Conservation (phyloP, 2,797 vertebrate species). For the Trachops cirrhosus region DNA sequence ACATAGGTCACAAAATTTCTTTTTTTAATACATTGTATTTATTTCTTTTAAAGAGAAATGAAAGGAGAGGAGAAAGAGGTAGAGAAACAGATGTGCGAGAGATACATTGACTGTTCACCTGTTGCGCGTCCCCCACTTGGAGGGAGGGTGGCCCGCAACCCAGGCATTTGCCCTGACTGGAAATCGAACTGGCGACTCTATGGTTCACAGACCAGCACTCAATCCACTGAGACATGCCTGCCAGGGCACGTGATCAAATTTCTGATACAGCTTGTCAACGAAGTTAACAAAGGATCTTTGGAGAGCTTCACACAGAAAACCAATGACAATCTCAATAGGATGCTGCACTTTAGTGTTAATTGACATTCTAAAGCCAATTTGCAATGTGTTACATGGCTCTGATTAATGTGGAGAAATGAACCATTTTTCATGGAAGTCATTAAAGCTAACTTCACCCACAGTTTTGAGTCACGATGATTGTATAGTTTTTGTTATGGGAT, state of each 20-base stretch:
- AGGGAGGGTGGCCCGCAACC: too few relatives aligned
- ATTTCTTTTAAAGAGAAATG: too few relatives aligned
- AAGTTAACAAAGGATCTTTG: neutral
- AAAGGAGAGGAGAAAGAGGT: too few relatives aligned
- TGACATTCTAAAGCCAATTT: neutral
- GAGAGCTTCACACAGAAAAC: neutral
- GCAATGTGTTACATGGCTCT: neutral
- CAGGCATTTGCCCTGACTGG: too few relatives aligned
- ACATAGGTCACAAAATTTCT: neutral
- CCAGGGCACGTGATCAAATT: neutral
- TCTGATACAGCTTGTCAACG: neutral
- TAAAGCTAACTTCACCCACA: neutral
- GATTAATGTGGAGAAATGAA: neutral
- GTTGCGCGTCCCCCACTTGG: too few relatives aligned
- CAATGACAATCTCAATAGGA: neutral
- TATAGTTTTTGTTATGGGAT: slow-evolving; percentile 4
- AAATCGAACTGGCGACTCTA: too few relatives aligned
- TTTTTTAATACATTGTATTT: too few relatives aligned
- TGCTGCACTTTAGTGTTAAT: neutral
- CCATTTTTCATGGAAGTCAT: neutral
- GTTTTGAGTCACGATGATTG: neutral
- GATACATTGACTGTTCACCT: too few relatives aligned
- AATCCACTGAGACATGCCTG: too few relatives aligned
- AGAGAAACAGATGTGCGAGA: too few relatives aligned
- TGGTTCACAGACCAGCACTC: too few relatives aligned